Conservation (phyloP, 2,113 vertebrate genomes). For the Amazona vittata region DNA sequence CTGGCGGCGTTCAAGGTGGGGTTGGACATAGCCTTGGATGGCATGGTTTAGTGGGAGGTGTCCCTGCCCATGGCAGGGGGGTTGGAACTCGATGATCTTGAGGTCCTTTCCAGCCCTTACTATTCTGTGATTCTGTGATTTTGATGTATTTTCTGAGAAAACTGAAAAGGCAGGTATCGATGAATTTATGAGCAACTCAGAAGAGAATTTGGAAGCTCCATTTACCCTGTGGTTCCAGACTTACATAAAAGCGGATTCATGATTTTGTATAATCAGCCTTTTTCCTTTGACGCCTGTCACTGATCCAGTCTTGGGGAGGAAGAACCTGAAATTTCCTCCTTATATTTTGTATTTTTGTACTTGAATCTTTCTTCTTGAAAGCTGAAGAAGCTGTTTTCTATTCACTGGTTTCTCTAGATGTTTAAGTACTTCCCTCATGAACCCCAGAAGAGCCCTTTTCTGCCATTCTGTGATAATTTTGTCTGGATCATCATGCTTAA, state of each 20-base stretch:
- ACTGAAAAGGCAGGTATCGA: neutral
- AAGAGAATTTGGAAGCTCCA: neutral
- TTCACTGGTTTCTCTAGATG: neutral
- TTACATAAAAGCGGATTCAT: neutral
- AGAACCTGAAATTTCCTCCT: neutral
- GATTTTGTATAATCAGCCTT: neutral
- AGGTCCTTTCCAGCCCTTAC: too few species aligned
- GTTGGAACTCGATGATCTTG: too few species aligned
- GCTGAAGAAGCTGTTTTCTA: neutral
- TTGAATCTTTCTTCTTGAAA: neutral
- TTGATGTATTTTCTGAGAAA: neutral
- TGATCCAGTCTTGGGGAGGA: neutral
- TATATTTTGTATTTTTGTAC: neutral
- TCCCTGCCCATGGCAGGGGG: too few species aligned
- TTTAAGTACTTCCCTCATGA: neutral
- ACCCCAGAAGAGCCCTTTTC: neutral
- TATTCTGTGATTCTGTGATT: too few species aligned
- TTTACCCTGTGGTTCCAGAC: neutral
- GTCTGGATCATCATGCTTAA: neutral
- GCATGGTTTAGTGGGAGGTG: too few species aligned
- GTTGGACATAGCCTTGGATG: too few species aligned
- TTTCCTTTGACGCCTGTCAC: neutral
- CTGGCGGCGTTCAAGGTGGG: too few species aligned
- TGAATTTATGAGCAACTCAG: neutral
- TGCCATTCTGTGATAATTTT: slow-evolving; percentile 4